A percentile compares a stretch with the other conserved stretches of the same genome.
phyloP scores from a whole-genome alignment of 2,797 vertebrate species.

The Pseudocheirus occidentalis region DNA sequence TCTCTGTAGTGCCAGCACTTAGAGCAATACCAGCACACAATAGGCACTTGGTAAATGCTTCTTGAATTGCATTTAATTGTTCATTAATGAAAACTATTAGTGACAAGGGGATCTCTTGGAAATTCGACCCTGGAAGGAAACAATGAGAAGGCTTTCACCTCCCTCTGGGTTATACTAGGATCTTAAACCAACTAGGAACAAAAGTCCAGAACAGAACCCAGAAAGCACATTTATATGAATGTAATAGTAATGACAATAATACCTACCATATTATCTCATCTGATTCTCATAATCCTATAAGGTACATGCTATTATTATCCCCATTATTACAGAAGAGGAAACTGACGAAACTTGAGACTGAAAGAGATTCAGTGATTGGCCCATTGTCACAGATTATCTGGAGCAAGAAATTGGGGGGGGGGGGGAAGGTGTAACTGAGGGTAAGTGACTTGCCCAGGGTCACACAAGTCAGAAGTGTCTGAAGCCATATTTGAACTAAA shows the following conservation, averaged over 20 bases:
- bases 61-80: not conserved
- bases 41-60: not conserved
- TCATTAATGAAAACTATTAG: not conserved
- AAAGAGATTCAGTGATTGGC: not conserved
- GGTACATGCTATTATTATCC: not conserved
- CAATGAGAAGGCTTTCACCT: not conserved
- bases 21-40: not conserved
- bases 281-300: not conserved
- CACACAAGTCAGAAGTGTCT: not conserved
- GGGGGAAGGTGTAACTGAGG: no score
- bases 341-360: not conserved
- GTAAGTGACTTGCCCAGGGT: not conserved
- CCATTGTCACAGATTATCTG: not conserved
- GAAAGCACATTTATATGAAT: not conserved
- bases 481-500: not conserved
- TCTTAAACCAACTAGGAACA: constrained; percentile 19
- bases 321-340: not conserved
- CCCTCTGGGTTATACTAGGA: not conserved
- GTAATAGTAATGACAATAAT: not conserved
- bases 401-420: not conserved
- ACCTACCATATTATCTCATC: not conserved
- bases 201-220: not conserved
- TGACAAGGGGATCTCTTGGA: no score
- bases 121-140: not conserved
- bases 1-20: not conserved